Conservation (phyloP, 2,113 vertebrate species). For the Pardalotus punctatus region DNA sequence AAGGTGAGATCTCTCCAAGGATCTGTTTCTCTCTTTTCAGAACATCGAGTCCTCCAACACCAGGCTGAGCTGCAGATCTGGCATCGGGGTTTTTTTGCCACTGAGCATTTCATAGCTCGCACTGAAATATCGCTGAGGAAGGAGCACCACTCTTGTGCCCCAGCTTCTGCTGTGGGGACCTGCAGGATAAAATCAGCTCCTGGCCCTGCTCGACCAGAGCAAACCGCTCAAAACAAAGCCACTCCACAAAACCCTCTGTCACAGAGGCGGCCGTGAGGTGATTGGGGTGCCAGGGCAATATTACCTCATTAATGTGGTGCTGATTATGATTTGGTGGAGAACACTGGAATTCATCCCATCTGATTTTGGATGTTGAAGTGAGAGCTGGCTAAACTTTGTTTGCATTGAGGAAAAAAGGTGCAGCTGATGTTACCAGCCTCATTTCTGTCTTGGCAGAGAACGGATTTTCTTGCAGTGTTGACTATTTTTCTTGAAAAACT, state of each 20-base stretch:
- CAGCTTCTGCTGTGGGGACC: background rate
- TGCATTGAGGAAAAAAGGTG: background rate
- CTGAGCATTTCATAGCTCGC: background rate
- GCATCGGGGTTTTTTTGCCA: background rate
- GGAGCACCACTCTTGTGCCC: background rate
- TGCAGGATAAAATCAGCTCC: background rate
- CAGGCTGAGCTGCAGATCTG: background rate
- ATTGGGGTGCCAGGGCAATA: background rate
- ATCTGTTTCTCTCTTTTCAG: background rate
- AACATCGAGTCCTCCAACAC: background rate
- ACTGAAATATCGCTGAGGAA: background rate
- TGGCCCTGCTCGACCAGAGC: background rate
- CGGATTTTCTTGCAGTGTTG: background rate
- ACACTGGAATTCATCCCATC: background rate
- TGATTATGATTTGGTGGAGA: background rate
- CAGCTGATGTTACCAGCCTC: background rate
- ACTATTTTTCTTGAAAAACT: background rate
- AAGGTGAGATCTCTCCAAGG: background rate
- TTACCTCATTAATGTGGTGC: background rate
- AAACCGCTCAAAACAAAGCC: background rate
- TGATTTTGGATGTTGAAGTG: background rate
- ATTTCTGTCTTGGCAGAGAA: background rate
- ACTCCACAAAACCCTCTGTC: background rate
- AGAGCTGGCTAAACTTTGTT: background rate
- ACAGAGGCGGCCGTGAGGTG: background rate